A percentile compares a stretch with the other conserved stretches of the same genome.
Evolutionary conservation across 1,140 invertebrate genomes (phyloP).

Genomic region (Amphibalanus amphitrite): DNA sequence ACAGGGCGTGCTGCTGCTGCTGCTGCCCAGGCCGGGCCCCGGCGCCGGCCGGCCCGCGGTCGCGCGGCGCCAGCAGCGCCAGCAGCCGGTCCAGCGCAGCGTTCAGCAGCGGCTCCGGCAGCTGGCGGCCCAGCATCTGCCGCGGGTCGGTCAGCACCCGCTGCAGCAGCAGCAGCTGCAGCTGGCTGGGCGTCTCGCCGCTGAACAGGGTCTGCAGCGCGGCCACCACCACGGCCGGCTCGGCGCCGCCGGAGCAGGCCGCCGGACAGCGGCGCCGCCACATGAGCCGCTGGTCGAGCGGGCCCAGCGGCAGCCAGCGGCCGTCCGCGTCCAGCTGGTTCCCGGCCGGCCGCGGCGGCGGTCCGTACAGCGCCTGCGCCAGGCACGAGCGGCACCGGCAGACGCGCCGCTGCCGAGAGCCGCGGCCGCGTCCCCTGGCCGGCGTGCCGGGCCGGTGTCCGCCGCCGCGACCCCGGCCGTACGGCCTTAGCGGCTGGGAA

Average conservation of each 20-base stretch:
- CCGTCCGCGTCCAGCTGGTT: neutral
- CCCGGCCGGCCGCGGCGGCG: no score
- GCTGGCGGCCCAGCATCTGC: neutral
- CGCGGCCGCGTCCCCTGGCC: no score
- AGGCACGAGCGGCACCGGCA: neutral
- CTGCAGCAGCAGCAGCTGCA: neutral
- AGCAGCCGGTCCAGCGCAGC: neutral
- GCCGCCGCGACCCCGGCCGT: no score
- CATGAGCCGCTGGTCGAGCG: neutral
- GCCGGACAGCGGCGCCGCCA: neutral
- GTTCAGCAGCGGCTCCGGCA: neutral
- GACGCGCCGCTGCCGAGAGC: no score
- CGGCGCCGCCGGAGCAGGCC: no score
- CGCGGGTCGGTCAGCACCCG: neutral
- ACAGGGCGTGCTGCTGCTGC: no score
- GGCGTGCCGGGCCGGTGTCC: no score
- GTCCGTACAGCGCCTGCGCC: neutral
- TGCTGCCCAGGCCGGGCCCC: no score
- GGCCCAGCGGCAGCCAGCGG: neutral
- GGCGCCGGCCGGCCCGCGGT: no score
- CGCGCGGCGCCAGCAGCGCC: neutral
- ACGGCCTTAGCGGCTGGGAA: neutral
- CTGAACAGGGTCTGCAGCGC: neutral
- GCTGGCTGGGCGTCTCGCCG: neutral
- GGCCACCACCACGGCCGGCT: neutral